Conservation (phyloP, 2,888 invertebrate genomes). For the Erebia ligea region DNA sequence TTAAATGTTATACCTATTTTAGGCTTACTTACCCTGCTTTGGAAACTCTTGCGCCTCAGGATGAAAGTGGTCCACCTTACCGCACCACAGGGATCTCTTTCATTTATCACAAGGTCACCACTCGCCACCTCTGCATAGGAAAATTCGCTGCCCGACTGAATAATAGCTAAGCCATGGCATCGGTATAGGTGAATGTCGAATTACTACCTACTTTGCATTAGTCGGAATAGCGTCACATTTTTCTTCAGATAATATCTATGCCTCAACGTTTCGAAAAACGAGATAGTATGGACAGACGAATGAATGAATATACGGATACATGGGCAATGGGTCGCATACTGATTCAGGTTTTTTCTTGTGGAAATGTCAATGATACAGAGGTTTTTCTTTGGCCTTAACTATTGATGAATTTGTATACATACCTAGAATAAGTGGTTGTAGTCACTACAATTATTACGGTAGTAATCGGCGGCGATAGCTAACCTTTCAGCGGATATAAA, state of each 20-base stretch:
- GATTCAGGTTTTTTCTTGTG: constrained; percentile 12
- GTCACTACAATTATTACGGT: too few species aligned
- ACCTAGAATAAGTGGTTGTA: too few species aligned
- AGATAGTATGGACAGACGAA: constrained; percentile 26
- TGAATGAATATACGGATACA: constrained; percentile 24
- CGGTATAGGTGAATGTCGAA: constrained; percentile 64
- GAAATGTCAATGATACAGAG: constrained; percentile 20
- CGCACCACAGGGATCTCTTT: neutral
- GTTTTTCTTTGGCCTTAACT: neutral
- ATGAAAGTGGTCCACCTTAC: too few species aligned
- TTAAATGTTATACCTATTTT: too few species aligned
- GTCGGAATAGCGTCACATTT: constrained; percentile 40
- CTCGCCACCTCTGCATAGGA: neutral
- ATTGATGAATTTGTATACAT: neutral
- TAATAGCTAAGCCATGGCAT: constrained; percentile 22
- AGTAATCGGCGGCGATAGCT: too few species aligned
- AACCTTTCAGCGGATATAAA: too few species aligned
- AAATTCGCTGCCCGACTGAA: neutral
- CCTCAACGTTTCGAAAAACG: constrained; percentile 22
- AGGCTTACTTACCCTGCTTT: too few species aligned
- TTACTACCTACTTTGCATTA: constrained; percentile 69
- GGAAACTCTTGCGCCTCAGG: too few species aligned
- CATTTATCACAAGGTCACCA: neutral
- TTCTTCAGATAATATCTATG: constrained; percentile 28
- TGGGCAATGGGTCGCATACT: constrained; percentile 1